Evolutionary conservation across 2,797 vertebrate genomes (phyloP).

Genomic region (Sebastiscus albofasciatus): DNA sequence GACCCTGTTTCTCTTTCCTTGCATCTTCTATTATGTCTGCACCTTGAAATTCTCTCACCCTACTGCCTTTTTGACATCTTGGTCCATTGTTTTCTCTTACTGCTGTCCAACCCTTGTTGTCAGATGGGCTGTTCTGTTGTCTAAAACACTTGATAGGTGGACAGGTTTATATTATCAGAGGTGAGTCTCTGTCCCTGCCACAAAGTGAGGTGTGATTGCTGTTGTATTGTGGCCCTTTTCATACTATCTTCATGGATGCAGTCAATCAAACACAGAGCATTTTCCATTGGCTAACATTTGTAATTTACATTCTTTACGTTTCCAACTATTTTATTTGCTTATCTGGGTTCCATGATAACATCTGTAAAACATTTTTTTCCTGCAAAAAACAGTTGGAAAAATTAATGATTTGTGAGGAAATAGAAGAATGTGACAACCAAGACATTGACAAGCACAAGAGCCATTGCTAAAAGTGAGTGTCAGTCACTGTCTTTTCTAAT

Average conservation of each 20-base stretch:
- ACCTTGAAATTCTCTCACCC: slow-evolving; percentile 63
- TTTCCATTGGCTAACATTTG: not conserved
- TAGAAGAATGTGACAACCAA: not conserved
- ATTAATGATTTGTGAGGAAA: not conserved
- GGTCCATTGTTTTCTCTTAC: slow-evolving; percentile 94
- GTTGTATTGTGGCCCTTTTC: not conserved
- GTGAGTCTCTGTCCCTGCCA: slow-evolving; percentile 87
- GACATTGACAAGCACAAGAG: not conserved
- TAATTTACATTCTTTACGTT: not conserved
- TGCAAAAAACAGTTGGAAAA: not conserved
- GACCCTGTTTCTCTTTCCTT: slow-evolving; percentile 80
- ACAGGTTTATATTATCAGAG: slow-evolving; percentile 99
- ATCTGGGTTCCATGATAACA: not conserved
- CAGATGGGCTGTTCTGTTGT: slow-evolving; percentile 99
- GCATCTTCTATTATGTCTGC: slow-evolving; percentile 61
- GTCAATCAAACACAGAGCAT: slow-evolving; percentile 19
- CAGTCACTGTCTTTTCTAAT: not conserved
- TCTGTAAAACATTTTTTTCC: not conserved
- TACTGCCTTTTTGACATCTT: slow-evolving; percentile 89
- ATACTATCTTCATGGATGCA: slow-evolving; percentile 74
- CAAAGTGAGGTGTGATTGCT: slow-evolving; percentile 11
- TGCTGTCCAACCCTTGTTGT: slow-evolving; percentile 97
- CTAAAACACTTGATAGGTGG: slow-evolving; percentile 99
- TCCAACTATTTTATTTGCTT: not conserved
- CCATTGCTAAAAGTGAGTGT: not conserved